phyloP scores from a whole-genome alignment of 2,113 vertebrate genomes.

The Picathartes gymnocephalus region DNA sequence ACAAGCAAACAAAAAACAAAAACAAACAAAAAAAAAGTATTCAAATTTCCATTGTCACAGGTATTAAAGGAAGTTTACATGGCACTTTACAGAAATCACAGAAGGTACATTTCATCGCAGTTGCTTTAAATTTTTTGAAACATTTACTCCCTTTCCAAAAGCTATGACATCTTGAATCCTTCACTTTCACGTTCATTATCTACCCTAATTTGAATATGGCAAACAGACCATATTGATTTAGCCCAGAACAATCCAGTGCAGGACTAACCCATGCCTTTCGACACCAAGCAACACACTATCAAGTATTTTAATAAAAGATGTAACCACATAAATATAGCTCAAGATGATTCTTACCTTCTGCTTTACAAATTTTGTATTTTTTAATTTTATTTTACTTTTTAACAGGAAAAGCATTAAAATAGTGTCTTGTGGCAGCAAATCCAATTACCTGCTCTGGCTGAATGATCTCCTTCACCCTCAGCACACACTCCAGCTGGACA shows the following conservation, averaged over 20 bases:
- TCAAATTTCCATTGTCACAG: not conserved
- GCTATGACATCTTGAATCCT: not conserved
- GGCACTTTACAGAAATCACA: not conserved
- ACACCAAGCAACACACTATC: not conserved
- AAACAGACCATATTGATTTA: not conserved
- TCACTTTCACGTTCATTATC: not conserved
- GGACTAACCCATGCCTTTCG: not conserved
- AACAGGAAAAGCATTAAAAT: not conserved
- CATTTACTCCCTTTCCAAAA: not conserved
- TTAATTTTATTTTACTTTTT: not conserved
- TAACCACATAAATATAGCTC: not conserved
- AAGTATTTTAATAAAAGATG: not conserved
- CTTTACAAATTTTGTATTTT: not conserved
- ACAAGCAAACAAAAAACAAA: no score
- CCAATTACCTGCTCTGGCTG: not conserved
- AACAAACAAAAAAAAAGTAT: not conserved
- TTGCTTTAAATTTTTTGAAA: not conserved
- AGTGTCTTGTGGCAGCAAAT: not conserved
- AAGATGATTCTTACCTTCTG: not conserved
- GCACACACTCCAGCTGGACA: accelerated
- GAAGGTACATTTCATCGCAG: not conserved
- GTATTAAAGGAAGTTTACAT: not conserved
- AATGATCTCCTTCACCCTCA: not conserved
- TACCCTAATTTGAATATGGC: not conserved
- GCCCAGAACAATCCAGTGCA: not conserved